These are phyloP conservation scores for Porites australiensis DNA, from an alignment of 64 coral and sea anemone species.

Conservation along the genomic window DNA sequence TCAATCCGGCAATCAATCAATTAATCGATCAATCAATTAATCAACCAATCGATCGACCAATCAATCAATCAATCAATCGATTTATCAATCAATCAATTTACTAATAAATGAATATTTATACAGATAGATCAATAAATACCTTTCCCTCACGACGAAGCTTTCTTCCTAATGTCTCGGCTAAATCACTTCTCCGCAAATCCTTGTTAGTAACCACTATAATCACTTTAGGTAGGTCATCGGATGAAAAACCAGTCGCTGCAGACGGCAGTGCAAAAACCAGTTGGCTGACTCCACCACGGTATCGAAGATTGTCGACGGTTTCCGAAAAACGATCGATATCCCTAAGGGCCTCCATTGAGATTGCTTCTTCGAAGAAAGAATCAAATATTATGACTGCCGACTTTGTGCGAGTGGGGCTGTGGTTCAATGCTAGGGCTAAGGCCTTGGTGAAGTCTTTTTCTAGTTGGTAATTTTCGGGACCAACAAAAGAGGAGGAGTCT, in stretches of 20 bases:
- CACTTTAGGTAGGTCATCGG: not conserved
- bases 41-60: too few relatives aligned
- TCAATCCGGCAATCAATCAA: too few relatives aligned
- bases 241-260: constrained; percentile 13
- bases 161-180: not conserved
- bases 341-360: constrained; percentile 15
- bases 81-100: too few relatives aligned
- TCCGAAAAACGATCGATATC: constrained; percentile 13
- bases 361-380: not conserved
- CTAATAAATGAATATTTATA: not conserved
- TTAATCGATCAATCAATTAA: too few relatives aligned
- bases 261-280: constrained; percentile 31
- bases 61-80: too few relatives aligned
- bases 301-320: constrained; percentile 51
- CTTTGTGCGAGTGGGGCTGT: constrained; percentile 27
- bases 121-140: not conserved
- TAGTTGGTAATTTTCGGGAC: constrained; percentile 25
- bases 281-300: constrained; percentile 25
- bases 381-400: constrained; percentile 55
- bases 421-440: constrained; percentile 31
- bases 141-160: not conserved
- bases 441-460: constrained; percentile 37
- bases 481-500: constrained; percentile 54
- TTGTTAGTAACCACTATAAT: constrained; percentile 8
- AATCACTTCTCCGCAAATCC: not conserved